Evolutionary conservation across 2,113 vertebrate genomes (phyloP), one percentile per base, ranked within the genome.

Genomic region (Anoplopoma fimbria): DNA sequence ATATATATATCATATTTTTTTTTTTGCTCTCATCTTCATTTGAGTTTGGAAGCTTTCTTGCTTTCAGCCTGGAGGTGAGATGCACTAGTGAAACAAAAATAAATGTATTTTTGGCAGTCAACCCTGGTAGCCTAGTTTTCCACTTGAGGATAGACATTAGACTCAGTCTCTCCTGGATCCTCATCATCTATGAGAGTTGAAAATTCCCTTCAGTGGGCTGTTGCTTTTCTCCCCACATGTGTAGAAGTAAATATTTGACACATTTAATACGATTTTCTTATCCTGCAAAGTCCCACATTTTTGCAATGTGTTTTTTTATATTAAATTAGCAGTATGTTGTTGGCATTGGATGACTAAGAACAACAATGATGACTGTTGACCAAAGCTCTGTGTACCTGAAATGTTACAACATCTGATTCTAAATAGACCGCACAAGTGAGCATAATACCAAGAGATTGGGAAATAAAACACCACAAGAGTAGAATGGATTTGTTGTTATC

Each of bases 1-100:
- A n/a, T n/a, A n/a, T n/a, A n/a, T n/a, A n/a, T n/a, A n/a, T n/a
- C n/a, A n/a, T n/a, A n/a, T n/a, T n/a, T 75, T 65, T 81, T 80
- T 74, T 77, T 79, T 72, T 64, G 23, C 73, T 85, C 85, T 88
- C 79, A 75, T 90, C 83, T 65, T 84, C 72, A 83, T 88, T 91
- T 92, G 64, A 77, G 76, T 84, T 75, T 57, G 55, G 61, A 90
- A 85, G 76, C 74, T 85, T 67, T 85, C 86, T 87, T 77, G 42
- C 23, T 23, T 82, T 82, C 4, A 82, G 83, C 65, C 58, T 2
- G 2, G 53, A 61, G 57, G 72, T 87, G 61, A 85, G 71, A 83
- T 42, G 19, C 75, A 77, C 77, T 78, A 42, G 13, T 81, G 68
- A 38, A 38, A 38, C 69, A 82, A 70, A 75, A 85, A 84, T 70